These are phyloP conservation scores for Sebastes matsubarae DNA, from an alignment of 2,797 vertebrate genomes.

Conservation along the genomic window DNA sequence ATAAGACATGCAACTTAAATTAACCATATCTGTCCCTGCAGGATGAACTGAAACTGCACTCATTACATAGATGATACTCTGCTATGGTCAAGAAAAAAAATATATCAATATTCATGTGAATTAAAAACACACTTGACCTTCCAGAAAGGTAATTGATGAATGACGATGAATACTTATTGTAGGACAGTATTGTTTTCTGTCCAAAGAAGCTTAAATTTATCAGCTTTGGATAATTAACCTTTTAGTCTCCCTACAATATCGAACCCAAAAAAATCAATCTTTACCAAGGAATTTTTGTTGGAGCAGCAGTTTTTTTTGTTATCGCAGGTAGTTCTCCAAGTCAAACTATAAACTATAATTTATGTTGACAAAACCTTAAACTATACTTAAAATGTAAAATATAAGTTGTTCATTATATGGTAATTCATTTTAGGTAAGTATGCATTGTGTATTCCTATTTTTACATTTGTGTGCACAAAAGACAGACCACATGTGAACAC, in stretches of 20 bases:
- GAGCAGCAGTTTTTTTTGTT: neutral
- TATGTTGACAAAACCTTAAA: neutral
- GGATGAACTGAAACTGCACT: neutral
- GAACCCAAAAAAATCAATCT: no score
- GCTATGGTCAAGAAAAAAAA: neutral
- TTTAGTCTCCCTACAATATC: neutral
- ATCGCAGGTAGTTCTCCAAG: neutral
- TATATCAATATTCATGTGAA: neutral
- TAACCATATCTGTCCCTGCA: neutral
- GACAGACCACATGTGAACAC: neutral
- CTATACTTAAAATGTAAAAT: neutral
- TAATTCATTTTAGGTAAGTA: neutral
- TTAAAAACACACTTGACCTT: neutral
- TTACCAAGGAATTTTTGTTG: neutral
- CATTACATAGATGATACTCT: neutral
- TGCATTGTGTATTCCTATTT: neutral
- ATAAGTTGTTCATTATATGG: neutral
- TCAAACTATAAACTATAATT: neutral
- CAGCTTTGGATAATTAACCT: neutral
- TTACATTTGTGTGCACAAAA: neutral
- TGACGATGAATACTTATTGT: neutral
- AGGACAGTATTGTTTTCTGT: neutral
- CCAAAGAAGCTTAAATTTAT: accelerated
- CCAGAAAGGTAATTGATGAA: neutral
- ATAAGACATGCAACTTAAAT: neutral